Conservation (phyloP, 2,113 vertebrate species). For the Sphaerodactylus townsendi region DNA sequence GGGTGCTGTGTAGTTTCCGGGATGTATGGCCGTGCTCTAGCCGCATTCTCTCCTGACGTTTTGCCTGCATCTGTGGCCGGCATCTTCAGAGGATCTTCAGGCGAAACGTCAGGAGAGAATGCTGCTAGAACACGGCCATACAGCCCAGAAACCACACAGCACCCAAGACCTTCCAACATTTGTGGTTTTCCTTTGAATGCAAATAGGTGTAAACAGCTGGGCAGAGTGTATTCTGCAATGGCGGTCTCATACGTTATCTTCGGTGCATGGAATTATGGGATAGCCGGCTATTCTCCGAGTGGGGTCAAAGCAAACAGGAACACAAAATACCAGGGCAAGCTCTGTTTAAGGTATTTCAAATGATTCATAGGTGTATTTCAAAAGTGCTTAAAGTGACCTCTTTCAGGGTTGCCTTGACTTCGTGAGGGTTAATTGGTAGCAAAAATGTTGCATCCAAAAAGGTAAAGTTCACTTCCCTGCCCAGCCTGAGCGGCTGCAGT, state of each 20-base stretch:
- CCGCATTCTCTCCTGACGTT: too few relatives aligned
- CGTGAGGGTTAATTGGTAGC: conserved; percentile 20
- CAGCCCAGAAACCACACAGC: too few relatives aligned
- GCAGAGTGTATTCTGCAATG: neutral
- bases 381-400: neutral
- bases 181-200: too few relatives aligned
- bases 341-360: neutral
- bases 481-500: conserved; percentile 1
- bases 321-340: neutral
- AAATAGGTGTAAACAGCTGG: neutral
- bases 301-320: neutral
- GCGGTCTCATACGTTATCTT: neutral
- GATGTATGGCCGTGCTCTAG: too few relatives aligned
- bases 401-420: neutral
- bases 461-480: conserved; percentile 14
- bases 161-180: too few relatives aligned
- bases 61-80: too few relatives aligned
- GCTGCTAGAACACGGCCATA: too few relatives aligned
- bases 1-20: too few relatives aligned
- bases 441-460: neutral
- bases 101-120: too few relatives aligned
- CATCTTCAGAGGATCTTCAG: too few relatives aligned
- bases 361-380: neutral
- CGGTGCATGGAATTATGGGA: neutral
- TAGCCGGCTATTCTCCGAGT: neutral